Base-by-base conservation (phyloP, 2,113 vertebrate genomes). In the Anarrhichthys ocellatus region DNA sequence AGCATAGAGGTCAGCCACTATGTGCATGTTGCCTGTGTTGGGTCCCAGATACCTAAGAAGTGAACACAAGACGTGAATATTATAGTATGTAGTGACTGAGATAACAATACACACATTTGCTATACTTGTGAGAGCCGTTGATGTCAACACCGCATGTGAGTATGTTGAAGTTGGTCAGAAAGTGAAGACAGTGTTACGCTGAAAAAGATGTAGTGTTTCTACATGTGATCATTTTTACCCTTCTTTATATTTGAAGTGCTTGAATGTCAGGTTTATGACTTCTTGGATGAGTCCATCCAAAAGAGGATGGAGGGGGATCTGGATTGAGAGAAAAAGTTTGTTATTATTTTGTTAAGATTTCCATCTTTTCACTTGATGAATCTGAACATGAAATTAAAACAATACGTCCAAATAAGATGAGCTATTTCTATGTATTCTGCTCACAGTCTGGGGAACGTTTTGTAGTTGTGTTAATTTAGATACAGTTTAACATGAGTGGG, bases 181-280 rank as follows among this genome's bases (percentile, higher is more conserved):
- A 56, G 34, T 32, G 8, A 54, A 72, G 4, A 38, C 15, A 54
- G 36, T 40, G 50, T 22, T 56, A 4, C n/a, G 42, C 10, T n/a
- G 15, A 75, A 63, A 14, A 54, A 66, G 54, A 66, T 44, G 0
- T 67, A 67, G 18, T 52, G 5, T 34, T 68, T 59, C 24, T 18
- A 3, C 5, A 13, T 13, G 27, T 46, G 3, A 10, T 32, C 24
- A n/a, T 1, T 65, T 84, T 89, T 96, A 99, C 97, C 98, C 98
- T 95, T 99, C 98, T 93, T 98, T 99, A 92, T 99, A 99, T 93
- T 97, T 99, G 96, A 99, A 99, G 96, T 99, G 98, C 95, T 97
- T 99, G 92, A 99, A 99, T 73, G 98, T 96, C 95, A 99, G 92
- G 91, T 98, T 99, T 92, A 99, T 96, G 85, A 99, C 96, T 93